Base-by-base conservation (phyloP, 2,113 vertebrate genomes). In the Eulemur rufifrons region DNA sequence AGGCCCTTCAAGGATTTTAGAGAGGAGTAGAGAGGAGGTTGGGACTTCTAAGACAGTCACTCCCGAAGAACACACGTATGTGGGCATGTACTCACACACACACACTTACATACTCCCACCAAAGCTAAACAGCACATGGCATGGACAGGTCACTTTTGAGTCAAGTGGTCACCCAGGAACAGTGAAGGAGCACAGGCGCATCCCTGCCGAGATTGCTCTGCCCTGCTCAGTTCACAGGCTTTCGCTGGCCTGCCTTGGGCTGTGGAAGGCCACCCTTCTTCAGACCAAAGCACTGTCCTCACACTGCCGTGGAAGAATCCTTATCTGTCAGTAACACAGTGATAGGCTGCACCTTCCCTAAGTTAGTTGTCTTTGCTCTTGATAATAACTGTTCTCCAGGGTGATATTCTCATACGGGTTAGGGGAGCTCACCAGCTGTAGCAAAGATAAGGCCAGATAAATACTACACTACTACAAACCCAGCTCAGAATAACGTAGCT, bases 11-110 rank as follows among this genome's bases (percentile, higher is more conserved):
- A 50, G 17, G 34, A 34, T n/a, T 66, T 63, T 42, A 54, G 56
- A 73, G 32, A 82, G 15, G 17, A 68, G 4, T 42, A 42, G 50
- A 29, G 10, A 64, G 61, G 37, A 78, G 23, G 27, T 15, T 82
- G n/a, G 8, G 1, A 29, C 63, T 89, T 84, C 27, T n/a, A 69
- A 34, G 20, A 85, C 42, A 29, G 8, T 88, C 8, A 25, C 64
- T 47, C 37, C 12, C 39, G 7, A 11, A 63, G n/a, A 64, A 59
- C 29, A 91, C 20, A 25, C 4, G 27, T 32, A 17, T 32, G 9
- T 8, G 42, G 13, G 32, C 3, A 3, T 1, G 1, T 15, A 14
- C 32, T 54, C 13, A 34, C 8, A 14, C 34, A 32, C 6, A 13
- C 17, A 56, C 23, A 66, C 52, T 27, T 25, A 15, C 15, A 17